These are phyloP conservation scores for Leiothrix lutea DNA, from an alignment of 2,113 vertebrate genomes.

Conservation along the genomic window DNA sequence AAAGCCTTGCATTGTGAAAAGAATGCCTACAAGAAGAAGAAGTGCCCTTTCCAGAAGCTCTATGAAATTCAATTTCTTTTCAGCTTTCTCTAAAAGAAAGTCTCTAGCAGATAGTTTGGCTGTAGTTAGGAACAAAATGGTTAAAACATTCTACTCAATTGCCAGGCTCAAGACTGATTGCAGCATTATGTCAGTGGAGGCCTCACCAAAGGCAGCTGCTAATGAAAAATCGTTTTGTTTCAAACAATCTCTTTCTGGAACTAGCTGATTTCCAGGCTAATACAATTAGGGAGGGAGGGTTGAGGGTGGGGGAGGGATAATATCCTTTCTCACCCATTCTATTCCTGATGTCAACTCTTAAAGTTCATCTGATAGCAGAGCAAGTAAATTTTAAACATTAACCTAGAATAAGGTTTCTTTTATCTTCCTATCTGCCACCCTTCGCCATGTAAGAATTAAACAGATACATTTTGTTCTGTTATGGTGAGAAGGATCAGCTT, in stretches of 20 bases:
- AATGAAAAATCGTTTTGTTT: not conserved
- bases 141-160: not conserved
- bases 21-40: not conserved
- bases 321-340: not conserved
- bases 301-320: accelerated
- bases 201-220: not conserved
- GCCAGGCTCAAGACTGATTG: not conserved
- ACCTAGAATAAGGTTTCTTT: not conserved
- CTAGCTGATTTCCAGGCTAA: not conserved
- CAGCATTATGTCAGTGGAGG: not conserved
- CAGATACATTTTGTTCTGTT: not conserved
- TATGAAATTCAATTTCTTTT: not conserved
- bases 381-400: not conserved
- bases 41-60: not conserved
- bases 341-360: not conserved
- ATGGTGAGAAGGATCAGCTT: not conserved
- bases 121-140: not conserved
- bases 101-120: not conserved
- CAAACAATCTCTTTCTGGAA: not conserved
- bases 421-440: accelerated
- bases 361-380: accelerated
- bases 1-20: not conserved
- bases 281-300: not conserved
- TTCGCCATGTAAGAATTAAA: not conserved
- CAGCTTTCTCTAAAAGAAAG: not conserved